Evolutionary conservation across 2,888 invertebrate species (phyloP).

Genomic region (Patella caerulea): DNA sequence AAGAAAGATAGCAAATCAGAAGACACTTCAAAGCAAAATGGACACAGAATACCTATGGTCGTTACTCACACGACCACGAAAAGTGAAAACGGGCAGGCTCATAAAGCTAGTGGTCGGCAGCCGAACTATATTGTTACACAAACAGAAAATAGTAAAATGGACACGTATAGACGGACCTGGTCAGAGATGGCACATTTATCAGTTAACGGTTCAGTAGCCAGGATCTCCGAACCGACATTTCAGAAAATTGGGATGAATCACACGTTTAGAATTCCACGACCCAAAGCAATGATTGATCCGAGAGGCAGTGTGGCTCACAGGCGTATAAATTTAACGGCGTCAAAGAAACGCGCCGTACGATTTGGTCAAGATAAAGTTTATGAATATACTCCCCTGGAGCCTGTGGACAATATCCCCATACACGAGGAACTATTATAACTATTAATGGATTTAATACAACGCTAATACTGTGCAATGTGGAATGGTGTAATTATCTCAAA

Average conservation of each 20-base stretch:
- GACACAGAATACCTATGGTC: not conserved
- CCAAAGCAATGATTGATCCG: not conserved
- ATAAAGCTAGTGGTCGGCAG: not conserved
- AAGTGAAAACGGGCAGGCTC: not conserved
- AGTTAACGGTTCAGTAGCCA: not conserved
- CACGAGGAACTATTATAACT: not conserved
- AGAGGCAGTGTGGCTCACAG: not conserved
- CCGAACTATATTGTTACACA: not conserved
- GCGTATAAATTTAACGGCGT: not conserved
- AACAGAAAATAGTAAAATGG: not conserved
- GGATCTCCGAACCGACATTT: not conserved
- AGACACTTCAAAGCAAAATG: not conserved
- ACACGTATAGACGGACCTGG: not conserved
- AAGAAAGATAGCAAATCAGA: not conserved
- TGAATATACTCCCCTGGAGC: not conserved
- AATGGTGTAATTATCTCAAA: too few species aligned
- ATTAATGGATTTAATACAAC: too few species aligned
- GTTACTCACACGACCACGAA: not conserved
- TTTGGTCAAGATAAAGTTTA: slow-evolving; percentile 8
- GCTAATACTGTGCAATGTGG: too few species aligned
- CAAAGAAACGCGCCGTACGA: not conserved
- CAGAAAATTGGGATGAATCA: slow-evolving; percentile 3
- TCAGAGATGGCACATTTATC: not conserved
- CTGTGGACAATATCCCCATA: not conserved
- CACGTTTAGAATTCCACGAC: not conserved